Evolutionary conservation across 1,140 invertebrate genomes (phyloP).

Genomic region (Colletes latitarsis): DNA sequence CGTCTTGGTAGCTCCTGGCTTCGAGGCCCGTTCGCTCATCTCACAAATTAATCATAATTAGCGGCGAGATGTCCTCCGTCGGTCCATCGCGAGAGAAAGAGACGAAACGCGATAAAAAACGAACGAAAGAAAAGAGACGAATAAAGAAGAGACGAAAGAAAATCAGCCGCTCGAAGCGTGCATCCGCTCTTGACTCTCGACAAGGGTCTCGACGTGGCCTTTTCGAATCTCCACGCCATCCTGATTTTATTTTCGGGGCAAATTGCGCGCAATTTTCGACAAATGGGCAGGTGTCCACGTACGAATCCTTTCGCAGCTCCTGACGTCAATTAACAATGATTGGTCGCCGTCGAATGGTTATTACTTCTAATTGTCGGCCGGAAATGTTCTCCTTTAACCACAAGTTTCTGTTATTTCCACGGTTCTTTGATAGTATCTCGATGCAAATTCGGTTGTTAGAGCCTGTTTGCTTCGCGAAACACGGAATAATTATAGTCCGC

Average conservation of each 20-base stretch:
- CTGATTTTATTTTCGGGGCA: conserved; percentile 54
- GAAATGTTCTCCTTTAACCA: conserved; percentile 47
- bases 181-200: conserved; percentile 54
- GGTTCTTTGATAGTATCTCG: conserved; percentile 51
- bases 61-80: conserved; percentile 69
- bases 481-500: conserved; percentile 43
- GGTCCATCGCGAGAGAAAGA: conserved; percentile 23
- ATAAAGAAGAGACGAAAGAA: conserved; percentile 56
- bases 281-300: conserved; percentile 40
- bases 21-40: conserved; percentile 57
- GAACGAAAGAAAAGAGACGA: conserved; percentile 16
- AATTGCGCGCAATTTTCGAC: conserved; percentile 60
- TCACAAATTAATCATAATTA: conserved; percentile 75
- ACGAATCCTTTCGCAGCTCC: conserved; percentile 44
- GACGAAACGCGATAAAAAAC: background rate
- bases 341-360: conserved; percentile 59
- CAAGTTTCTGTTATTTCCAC: conserved; percentile 28
- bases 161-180: conserved; percentile 67
- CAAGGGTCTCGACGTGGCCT: conserved; percentile 12
- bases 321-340: conserved; percentile 69
- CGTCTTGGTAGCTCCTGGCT: conserved; percentile 57
- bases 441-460: conserved; percentile 62
- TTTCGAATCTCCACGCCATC: conserved; percentile 47
- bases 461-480: conserved; percentile 22
- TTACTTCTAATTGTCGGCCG: conserved; percentile 64